Evolutionary conservation across 2,797 vertebrate genomes (phyloP).

Genomic region (Sebastes nivosus): DNA sequence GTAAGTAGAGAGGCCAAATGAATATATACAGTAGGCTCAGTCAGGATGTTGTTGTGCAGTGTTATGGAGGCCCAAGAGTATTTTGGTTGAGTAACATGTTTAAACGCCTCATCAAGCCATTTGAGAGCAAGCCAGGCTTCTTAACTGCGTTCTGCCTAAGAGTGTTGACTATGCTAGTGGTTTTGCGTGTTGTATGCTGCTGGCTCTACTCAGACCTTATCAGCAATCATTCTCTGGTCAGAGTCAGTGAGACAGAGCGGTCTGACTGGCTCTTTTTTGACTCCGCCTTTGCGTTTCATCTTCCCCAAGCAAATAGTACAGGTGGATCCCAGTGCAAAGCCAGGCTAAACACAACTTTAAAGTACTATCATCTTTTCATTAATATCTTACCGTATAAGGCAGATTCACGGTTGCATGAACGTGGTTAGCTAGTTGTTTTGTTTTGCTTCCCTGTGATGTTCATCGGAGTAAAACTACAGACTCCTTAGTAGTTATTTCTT

Average conservation of each 20-base stretch:
- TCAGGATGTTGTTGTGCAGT: background rate
- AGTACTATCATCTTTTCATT: background rate
- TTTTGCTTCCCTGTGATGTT: background rate
- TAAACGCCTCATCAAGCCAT: background rate
- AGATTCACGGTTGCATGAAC: too few species aligned
- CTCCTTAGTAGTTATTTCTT: background rate
- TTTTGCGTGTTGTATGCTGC: background rate
- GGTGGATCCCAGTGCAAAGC: background rate
- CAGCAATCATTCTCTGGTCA: background rate
- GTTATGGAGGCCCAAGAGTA: background rate
- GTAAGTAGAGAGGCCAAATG: constrained; percentile 78
- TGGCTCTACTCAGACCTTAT: background rate
- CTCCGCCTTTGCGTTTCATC: background rate
- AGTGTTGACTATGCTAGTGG: background rate
- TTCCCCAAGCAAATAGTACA: background rate
- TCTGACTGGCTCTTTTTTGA: background rate
- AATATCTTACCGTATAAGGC: background rate
- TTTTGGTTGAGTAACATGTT: background rate
- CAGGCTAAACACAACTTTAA: background rate
- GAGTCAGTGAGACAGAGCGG: background rate
- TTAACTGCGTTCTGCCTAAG: background rate
- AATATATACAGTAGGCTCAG: background rate
- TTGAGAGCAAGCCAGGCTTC: background rate
- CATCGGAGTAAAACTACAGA: background rate
- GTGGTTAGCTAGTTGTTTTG: background rate